A percentile compares a stretch with the other conserved stretches of the same genome.
Conservation (phyloP, 1,140 invertebrate species). For the Monochamus saltuarius region DNA sequence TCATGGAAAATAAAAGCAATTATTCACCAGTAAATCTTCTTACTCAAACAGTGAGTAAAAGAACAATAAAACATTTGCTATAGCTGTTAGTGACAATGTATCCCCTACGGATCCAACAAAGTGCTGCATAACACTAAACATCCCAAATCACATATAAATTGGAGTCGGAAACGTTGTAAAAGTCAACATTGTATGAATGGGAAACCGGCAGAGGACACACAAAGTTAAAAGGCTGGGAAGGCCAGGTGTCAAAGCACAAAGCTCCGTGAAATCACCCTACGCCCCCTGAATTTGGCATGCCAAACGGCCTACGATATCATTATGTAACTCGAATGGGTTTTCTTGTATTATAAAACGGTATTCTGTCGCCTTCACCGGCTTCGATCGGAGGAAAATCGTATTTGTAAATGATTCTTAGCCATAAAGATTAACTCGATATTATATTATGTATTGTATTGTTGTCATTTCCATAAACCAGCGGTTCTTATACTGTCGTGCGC, state of each 20-base stretch:
- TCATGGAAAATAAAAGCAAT: no score
- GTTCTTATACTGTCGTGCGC: no score
- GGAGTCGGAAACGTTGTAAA: conserved; percentile 28
- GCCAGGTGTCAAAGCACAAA: conserved; percentile 30
- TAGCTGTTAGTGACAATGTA: conserved; percentile 1
- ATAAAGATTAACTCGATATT: no score
- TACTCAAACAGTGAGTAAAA: no score
- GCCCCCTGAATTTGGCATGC: conserved; percentile 23
- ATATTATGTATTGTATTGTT: no score
- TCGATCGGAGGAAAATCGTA: no score
- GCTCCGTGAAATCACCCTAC: conserved; percentile 28
- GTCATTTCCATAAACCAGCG: no score
- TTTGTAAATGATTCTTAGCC: no score
- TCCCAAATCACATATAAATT: conserved; percentile 29
- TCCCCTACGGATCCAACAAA: conserved; percentile 1
- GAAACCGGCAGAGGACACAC: conserved; percentile 10
- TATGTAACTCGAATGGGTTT: neutral
- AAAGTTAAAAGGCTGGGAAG: conserved; percentile 29
- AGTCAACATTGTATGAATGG: conserved; percentile 24
- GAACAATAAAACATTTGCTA: neutral
- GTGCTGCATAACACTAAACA: conserved; percentile 10
- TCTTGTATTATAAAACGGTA: no score
- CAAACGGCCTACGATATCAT: conserved; percentile 3
- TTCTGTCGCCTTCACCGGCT: no score
- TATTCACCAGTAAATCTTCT: no score